Evolutionary conservation across 2,888 invertebrate genomes (phyloP).

Genomic region (Elgonia sp.): DNA sequence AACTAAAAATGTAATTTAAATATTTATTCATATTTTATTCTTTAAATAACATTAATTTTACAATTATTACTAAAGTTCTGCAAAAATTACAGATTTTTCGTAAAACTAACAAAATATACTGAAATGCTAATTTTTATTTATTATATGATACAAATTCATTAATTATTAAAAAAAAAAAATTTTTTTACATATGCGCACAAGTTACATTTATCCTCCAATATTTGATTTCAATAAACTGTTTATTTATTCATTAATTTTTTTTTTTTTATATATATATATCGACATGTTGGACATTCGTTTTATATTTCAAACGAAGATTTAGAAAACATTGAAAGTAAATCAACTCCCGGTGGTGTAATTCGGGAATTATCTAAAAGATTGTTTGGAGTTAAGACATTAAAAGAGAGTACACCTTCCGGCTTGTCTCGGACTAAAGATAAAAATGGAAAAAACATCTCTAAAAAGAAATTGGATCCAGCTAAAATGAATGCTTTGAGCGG

Average conservation of each 20-base stretch:
- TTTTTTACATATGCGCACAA: slow-evolving; percentile 15
- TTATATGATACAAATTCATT: neutral
- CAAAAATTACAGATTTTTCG: too few relatives aligned
- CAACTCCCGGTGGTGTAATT: neutral
- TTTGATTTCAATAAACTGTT: neutral
- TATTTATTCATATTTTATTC: neutral
- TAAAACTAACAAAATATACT: neutral
- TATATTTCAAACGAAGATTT: slow-evolving; percentile 25
- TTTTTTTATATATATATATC: slow-evolving; percentile 12
- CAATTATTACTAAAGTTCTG: neutral
- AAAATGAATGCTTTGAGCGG: slow-evolving; percentile 20
- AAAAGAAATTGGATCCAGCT: slow-evolving; percentile 27
- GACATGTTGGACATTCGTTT: slow-evolving; percentile 12
- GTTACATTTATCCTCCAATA: neutral
- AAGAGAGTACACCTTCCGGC: slow-evolving; percentile 15
- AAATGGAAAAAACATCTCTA: slow-evolving; percentile 1
- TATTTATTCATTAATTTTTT: neutral
- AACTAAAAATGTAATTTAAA: slow-evolving; percentile 9
- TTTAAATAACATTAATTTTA: neutral
- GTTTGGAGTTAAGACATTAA: neutral
- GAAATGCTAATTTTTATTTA: neutral
- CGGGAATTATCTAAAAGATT: slow-evolving; percentile 18
- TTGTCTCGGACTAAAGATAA: slow-evolving; percentile 11
- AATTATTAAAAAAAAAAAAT: neutral
- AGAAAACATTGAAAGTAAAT: slow-evolving; percentile 23